phyloP scores from a whole-genome alignment of 2,113 vertebrate genomes.

The Prionailurus viverrinus region DNA sequence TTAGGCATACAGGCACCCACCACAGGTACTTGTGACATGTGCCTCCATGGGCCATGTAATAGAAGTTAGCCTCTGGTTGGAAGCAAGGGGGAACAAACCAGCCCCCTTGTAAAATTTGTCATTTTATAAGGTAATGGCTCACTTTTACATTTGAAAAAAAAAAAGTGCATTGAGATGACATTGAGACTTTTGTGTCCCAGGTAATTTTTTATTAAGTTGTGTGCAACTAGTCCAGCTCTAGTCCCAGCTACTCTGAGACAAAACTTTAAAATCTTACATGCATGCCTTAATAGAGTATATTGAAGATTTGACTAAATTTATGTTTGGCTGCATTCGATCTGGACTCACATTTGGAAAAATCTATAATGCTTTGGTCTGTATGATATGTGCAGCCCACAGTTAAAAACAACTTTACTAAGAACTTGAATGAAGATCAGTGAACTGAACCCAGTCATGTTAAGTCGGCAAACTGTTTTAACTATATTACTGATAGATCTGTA shows the following conservation, averaged over 20 bases:
- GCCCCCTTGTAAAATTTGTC: background rate
- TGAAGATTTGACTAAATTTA: conserved; percentile 73
- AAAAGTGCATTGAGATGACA: conserved; percentile 42
- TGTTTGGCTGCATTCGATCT: conserved; percentile 52
- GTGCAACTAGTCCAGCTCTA: background rate
- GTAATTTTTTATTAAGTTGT: background rate
- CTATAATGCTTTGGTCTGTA: conserved; percentile 42
- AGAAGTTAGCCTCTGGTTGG: background rate
- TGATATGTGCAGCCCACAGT: background rate
- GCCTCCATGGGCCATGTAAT: background rate
- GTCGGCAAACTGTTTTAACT: conserved; percentile 59
- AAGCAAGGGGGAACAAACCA: background rate
- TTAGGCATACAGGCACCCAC: background rate
- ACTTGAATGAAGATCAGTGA: conserved; percentile 66
- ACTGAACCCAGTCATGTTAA: conserved; percentile 53
- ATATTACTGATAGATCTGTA: conserved; percentile 44
- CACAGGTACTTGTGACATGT: conserved; percentile 31
- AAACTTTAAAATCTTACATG: conserved; percentile 63
- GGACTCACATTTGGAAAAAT: conserved; percentile 48
- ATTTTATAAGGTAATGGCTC: conserved; percentile 73
- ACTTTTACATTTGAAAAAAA: conserved; percentile 38
- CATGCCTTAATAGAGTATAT: conserved; percentile 28
- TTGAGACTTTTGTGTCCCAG: background rate
- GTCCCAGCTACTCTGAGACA: conserved; percentile 26
- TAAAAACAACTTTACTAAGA: conserved; percentile 28